A percentile compares a stretch with the other conserved stretches of the same genome.
Conservation (phyloP, 2,113 vertebrate species). For the Orycteropus afer region DNA sequence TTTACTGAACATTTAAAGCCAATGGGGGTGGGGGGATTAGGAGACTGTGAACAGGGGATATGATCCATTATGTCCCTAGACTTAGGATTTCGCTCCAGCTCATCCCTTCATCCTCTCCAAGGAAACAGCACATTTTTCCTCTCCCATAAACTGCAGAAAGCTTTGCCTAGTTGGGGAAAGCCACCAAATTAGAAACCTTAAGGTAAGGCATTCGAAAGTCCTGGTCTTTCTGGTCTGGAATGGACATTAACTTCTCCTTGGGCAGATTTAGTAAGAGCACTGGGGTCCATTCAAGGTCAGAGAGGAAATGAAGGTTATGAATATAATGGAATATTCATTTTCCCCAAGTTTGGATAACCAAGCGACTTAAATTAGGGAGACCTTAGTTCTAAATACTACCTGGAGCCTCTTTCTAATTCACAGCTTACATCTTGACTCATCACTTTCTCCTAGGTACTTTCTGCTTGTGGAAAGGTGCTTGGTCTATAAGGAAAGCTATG, state of each 20-base stretch:
- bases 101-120: constrained; percentile 38
- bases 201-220: neutral
- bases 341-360: constrained; percentile 48
- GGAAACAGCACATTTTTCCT: constrained; percentile 19
- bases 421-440: neutral
- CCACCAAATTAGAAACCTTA: neutral
- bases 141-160: neutral
- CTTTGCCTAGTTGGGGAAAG: neutral
- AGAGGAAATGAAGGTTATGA: constrained; percentile 65
- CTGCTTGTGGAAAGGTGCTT: neutral
- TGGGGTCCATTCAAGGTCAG: constrained; percentile 7
- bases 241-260: constrained; percentile 60
- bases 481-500: neutral
- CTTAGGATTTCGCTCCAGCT: neutral
- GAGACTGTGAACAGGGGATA: constrained; percentile 37
- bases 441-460: neutral
- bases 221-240: constrained; percentile 57
- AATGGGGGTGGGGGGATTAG: constrained; percentile 22
- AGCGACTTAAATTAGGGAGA: constrained; percentile 15
- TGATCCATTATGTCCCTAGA: constrained; percentile 46
- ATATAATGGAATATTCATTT: constrained; percentile 51
- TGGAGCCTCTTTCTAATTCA: neutral
- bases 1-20: constrained; percentile 74
- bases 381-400: neutral
- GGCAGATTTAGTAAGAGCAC: neutral